A percentile compares a stretch with the other conserved stretches of the same genome.
These are phyloP conservation scores for Pipistrellus kuhlii DNA, from an alignment of 2,797 vertebrate genomes.

Conservation along the genomic window DNA sequence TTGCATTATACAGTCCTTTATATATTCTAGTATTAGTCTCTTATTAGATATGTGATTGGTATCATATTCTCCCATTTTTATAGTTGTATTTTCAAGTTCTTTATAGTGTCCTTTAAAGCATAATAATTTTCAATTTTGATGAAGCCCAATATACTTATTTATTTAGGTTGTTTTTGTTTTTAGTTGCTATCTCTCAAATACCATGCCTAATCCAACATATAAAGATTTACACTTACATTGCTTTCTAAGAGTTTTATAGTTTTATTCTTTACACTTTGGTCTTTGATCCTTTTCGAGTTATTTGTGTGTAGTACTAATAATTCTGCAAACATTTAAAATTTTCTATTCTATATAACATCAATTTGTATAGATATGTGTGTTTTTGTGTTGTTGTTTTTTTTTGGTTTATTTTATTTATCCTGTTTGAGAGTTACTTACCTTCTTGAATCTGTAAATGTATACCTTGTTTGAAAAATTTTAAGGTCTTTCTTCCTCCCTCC, in stretches of 20 bases:
- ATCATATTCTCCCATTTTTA: not conserved
- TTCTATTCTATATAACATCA: not conserved
- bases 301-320: not conserved
- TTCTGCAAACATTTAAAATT: not conserved
- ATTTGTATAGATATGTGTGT: not conserved
- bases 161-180: not conserved
- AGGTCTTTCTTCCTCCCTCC: not conserved
- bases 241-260: not conserved
- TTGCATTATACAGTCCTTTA: not conserved
- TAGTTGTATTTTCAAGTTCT: not conserved
- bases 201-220: not conserved
- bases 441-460: not conserved
- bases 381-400: no score
- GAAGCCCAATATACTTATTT: not conserved
- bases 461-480: not conserved
- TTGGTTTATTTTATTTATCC: not conserved
- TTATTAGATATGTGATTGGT: not conserved
- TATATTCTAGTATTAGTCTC: not conserved
- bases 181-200: not conserved
- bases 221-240: not conserved
- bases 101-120: not conserved
- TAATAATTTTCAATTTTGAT: not conserved
- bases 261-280: not conserved
- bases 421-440: not conserved
- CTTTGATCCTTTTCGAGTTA: not conserved